Evolutionary conservation across 2,797 vertebrate genomes (phyloP).

Genomic region (Pachyuromys duprasi): DNA sequence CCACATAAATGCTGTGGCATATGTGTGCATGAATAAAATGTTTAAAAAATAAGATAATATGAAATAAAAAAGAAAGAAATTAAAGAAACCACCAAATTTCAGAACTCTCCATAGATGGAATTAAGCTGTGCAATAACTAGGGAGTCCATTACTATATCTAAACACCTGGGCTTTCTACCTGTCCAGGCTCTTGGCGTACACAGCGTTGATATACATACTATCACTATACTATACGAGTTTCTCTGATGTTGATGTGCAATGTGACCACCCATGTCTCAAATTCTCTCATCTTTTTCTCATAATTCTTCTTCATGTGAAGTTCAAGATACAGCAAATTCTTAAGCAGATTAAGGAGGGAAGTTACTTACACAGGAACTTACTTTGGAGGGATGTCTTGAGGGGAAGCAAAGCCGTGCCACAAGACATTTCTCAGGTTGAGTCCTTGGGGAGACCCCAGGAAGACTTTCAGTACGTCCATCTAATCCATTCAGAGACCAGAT

Average conservation of each 20-base stretch:
- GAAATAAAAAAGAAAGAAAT: background rate
- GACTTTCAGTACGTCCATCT: slow-evolving; percentile 88
- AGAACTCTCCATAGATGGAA: background rate
- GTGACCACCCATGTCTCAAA: background rate
- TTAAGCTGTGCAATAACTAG: background rate
- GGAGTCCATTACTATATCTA: fast-evolving
- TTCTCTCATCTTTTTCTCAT: background rate
- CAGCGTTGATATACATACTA: fast-evolving
- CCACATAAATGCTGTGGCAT: background rate
- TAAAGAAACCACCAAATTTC: background rate
- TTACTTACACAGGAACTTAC: slow-evolving; percentile 79
- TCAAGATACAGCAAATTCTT: background rate
- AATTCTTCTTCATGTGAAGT: background rate
- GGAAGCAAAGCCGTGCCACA: slow-evolving; percentile 91
- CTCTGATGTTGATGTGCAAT: fast-evolving
- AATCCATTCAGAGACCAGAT: background rate
- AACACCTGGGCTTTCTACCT: fast-evolving
- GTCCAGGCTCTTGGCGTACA: fast-evolving
- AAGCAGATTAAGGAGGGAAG: background rate
- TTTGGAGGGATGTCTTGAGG: slow-evolving; percentile 87
- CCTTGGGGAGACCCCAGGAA: slow-evolving; percentile 88
- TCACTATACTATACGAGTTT: background rate
- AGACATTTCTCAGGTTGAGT: slow-evolving; percentile 89
- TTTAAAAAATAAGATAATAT: background rate
- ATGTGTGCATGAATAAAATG: background rate